phyloP scores from a whole-genome alignment of 2,113 vertebrate species.

The Boleophthalmus pectinirostris region DNA sequence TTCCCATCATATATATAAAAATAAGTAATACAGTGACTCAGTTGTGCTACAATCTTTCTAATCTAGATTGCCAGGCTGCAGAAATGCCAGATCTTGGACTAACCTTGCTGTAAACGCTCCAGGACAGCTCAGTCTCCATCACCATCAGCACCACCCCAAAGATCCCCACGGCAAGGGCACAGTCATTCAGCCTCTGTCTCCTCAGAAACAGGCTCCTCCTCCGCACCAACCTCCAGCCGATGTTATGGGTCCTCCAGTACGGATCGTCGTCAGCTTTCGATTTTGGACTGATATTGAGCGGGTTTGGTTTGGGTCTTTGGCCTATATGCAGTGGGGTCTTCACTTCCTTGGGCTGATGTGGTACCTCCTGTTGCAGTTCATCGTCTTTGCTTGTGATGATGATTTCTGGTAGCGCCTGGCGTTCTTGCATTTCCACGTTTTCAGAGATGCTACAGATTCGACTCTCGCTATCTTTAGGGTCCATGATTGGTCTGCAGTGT shows the following conservation, averaged over 20 bases:
- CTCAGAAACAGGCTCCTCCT: slow-evolving; percentile 89
- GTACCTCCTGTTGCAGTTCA: slow-evolving; percentile 6
- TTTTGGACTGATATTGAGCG: slow-evolving; percentile 32
- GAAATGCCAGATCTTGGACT: not conserved
- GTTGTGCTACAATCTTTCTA: too few relatives aligned
- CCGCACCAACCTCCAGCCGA: slow-evolving; percentile 87
- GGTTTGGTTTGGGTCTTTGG: not conserved
- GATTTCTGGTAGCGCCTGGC: slow-evolving; percentile 66
- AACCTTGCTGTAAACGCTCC: slow-evolving; percentile 96
- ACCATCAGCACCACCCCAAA: slow-evolving; percentile 96
- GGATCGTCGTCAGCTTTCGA: slow-evolving; percentile 36
- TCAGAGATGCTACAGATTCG: slow-evolving; percentile 23
- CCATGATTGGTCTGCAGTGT: slow-evolving; percentile 38
- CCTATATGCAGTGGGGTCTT: slow-evolving; percentile 49
- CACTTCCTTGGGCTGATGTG: not conserved
- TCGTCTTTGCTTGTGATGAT: slow-evolving; percentile 68
- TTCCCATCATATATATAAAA: too few relatives aligned
- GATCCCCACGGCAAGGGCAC: slow-evolving; percentile 91
- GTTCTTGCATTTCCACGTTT: slow-evolving; percentile 54
- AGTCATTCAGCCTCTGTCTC: slow-evolving; percentile 90
- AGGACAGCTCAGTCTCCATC: slow-evolving; percentile 93
- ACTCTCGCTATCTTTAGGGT: slow-evolving; percentile 31
- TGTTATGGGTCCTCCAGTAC: slow-evolving; percentile 77
- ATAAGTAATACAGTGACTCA: too few relatives aligned
- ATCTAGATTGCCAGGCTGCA: too few relatives aligned